phyloP scores from a whole-genome alignment of 2,888 invertebrate genomes.

The Polydrusus cervinus region DNA sequence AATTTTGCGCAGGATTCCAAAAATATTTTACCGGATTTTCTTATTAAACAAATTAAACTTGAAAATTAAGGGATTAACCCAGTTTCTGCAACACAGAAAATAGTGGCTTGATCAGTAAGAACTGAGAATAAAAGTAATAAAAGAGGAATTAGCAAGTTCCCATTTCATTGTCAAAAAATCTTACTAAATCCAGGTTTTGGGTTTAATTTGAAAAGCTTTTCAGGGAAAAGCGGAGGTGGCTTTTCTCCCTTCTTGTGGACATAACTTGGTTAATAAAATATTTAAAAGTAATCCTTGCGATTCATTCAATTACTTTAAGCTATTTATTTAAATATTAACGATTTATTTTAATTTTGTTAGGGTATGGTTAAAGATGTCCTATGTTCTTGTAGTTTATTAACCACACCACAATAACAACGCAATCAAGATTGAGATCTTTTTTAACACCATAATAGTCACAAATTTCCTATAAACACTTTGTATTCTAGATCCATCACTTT shows the following conservation, averaged over 20 bases:
- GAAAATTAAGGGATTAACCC: neutral
- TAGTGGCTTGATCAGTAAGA: neutral
- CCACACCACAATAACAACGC: too few species aligned
- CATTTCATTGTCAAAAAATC: slow-evolving; percentile 26
- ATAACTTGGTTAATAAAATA: slow-evolving; percentile 26
- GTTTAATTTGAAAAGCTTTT: slow-evolving; percentile 30
- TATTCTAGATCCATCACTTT: too few species aligned
- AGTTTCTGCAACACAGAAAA: slow-evolving; percentile 8
- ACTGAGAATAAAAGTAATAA: slow-evolving; percentile 24
- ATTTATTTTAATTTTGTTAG: too few species aligned
- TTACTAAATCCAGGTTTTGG: slow-evolving; percentile 23
- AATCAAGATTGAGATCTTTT: too few species aligned
- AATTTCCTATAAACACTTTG: too few species aligned
- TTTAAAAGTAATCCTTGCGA: slow-evolving; percentile 8
- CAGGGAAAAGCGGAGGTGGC: slow-evolving; percentile 14
- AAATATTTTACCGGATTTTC: too few species aligned
- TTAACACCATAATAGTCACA: too few species aligned
- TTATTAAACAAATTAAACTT: neutral
- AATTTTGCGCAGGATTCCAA: too few species aligned
- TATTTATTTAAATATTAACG: slow-evolving; percentile 2
- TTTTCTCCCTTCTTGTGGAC: slow-evolving; percentile 21
- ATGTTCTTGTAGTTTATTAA: too few species aligned
- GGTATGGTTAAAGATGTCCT: too few species aligned
- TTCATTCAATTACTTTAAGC: neutral
- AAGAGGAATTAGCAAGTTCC: slow-evolving; percentile 19